A percentile compares a stretch with the other conserved stretches of the same genome.
Conservation (phyloP, 92 coral and sea anemone species). For the Zoanthus sansibaricus region DNA sequence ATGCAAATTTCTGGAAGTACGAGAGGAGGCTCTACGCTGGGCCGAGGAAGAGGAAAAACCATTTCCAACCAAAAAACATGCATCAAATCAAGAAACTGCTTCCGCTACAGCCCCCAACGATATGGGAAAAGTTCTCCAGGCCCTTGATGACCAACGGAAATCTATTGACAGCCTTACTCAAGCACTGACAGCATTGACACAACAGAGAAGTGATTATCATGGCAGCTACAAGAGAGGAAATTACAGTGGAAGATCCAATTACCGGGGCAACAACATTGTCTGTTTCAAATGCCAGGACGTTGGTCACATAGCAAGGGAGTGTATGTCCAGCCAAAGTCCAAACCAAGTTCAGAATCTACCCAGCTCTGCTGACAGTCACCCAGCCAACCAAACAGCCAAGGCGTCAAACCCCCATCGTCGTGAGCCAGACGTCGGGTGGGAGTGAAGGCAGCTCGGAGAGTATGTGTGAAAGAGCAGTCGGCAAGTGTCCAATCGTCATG, state of each 20-base stretch:
- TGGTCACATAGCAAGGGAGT: constrained; percentile 57
- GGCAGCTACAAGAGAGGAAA: constrained; percentile 25
- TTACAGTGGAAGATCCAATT: not conserved
- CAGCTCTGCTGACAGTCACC: constrained; percentile 14
- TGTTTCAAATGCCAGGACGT: constrained; percentile 46
- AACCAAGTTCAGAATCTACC: constrained; percentile 9
- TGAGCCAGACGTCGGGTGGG: constrained; percentile 59
- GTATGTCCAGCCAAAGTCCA: constrained; percentile 26
- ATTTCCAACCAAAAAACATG: constrained; percentile 31
- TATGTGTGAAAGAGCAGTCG: constrained; percentile 57
- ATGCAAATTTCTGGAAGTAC: constrained; percentile 50
- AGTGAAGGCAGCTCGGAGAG: constrained; percentile 31
- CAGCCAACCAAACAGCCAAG: constrained; percentile 21
- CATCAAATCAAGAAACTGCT: constrained; percentile 28
- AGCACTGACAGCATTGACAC: constrained; percentile 33
- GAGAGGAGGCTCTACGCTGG: constrained; percentile 67
- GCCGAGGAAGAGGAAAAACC: constrained; percentile 50
- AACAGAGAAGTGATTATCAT: constrained; percentile 26
- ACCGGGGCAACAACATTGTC: constrained; percentile 26
- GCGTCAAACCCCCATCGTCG: constrained; percentile 53
- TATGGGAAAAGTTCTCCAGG: constrained; percentile 49
- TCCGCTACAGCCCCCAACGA: constrained; percentile 28
- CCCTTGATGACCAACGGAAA: constrained; percentile 45
- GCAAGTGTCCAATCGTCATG: constrained; percentile 66
- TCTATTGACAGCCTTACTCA: constrained; percentile 18